Conservation (phyloP, 2,113 vertebrate species). For the Nothobranchius furzeri region DNA sequence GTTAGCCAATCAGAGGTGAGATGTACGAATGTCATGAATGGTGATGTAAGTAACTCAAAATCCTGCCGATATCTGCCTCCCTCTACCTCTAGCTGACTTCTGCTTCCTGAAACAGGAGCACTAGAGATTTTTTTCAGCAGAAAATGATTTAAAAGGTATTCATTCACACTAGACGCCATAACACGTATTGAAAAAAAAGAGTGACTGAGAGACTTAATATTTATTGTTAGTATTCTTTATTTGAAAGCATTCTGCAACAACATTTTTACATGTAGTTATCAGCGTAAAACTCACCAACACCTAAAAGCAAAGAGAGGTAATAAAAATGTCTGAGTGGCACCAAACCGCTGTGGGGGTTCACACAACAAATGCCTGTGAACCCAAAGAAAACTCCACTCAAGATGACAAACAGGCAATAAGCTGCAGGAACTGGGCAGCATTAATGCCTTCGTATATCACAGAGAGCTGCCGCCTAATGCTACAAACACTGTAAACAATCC, state of each 20-base stretch:
- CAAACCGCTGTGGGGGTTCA: constrained; percentile 4
- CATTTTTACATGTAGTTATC: constrained; percentile 13
- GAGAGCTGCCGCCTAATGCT: constrained; percentile 11
- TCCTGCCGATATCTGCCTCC: too few species aligned
- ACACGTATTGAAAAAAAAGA: too few species aligned
- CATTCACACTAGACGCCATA: too few species aligned
- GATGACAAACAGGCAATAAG: constrained; percentile 24
- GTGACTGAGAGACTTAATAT: too few species aligned
- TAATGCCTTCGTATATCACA: constrained; percentile 21
- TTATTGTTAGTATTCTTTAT: not conserved
- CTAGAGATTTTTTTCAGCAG: too few species aligned
- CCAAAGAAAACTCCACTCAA: constrained; percentile 15
- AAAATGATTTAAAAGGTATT: too few species aligned
- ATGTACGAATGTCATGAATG: too few species aligned
- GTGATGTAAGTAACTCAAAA: too few species aligned
- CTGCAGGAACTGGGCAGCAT: constrained; percentile 9
- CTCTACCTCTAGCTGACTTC: too few species aligned
- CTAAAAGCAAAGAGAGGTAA: constrained; percentile 8
- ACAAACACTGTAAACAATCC: constrained; percentile 21
- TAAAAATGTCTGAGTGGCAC: constrained; percentile 10
- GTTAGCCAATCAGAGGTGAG: too few species aligned
- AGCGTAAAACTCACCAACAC: constrained; percentile 11
- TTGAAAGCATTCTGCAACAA: not conserved
- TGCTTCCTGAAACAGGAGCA: too few species aligned
- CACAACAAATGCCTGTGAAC: constrained; percentile 24